Conservation (phyloP, 2,113 vertebrate genomes). For the Empidonax traillii region DNA sequence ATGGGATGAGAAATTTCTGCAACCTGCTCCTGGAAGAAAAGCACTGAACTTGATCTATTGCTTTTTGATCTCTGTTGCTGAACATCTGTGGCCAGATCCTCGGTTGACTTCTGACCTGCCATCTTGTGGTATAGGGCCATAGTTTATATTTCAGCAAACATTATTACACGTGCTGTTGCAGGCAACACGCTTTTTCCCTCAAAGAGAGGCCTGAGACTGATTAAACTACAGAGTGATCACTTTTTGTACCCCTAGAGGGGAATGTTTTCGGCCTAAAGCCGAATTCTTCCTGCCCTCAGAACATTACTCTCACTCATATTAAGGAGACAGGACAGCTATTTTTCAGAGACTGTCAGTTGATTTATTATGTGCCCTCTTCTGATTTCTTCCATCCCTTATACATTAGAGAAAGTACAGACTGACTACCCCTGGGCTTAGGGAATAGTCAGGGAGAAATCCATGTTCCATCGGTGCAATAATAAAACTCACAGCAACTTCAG, state of each 20-base stretch:
- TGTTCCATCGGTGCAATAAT: neutral
- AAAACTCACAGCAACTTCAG: neutral
- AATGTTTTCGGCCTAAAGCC: constrained; percentile 20
- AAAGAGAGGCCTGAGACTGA: constrained; percentile 40
- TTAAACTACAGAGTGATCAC: constrained; percentile 35
- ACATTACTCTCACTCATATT: constrained; percentile 52
- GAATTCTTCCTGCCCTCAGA: constrained; percentile 49
- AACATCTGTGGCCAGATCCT: constrained; percentile 55
- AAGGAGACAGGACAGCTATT: constrained; percentile 50
- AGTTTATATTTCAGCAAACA: constrained; percentile 57
- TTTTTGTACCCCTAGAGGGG: neutral
- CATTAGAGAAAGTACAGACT: constrained; percentile 17
- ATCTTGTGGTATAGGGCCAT: neutral
- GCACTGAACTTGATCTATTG: neutral
- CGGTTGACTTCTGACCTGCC: constrained; percentile 59
- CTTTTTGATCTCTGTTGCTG: neutral
- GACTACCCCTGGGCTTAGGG: neutral
- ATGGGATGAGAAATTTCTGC: neutral
- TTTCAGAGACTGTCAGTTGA: constrained; percentile 42
- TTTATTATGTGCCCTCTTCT: constrained; percentile 52
- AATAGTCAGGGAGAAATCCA: neutral
- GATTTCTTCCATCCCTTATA: constrained; percentile 49
- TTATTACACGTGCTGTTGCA: constrained; percentile 29
- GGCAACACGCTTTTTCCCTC: neutral
- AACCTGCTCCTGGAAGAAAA: constrained; percentile 33